Evolutionary conservation across 2,113 vertebrate genomes (phyloP), one percentile per base, ranked within the genome.

Genomic region (Psophia crepitans): DNA sequence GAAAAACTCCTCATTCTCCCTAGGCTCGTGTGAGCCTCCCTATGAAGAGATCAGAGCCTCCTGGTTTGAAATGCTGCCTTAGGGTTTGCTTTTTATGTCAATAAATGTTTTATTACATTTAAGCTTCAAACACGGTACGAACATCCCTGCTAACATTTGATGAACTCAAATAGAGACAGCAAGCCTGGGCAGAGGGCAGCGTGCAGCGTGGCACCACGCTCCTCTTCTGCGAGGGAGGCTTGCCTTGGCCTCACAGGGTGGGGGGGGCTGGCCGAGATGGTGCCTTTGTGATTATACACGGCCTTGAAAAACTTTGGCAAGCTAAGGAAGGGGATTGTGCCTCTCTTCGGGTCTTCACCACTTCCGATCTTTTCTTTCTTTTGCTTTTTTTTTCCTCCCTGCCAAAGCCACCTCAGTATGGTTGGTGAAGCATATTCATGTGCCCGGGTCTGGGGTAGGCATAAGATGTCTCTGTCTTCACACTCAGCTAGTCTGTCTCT

Each of bases 71-170:
- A 92, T 60, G 76, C 77, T 94, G 95, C 96, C 94, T 87, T 90
- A 97, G 93, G 94, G 87, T 93, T 95, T 96, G 84, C 79, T 96
- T 97, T 97, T 95, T 94, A 89, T 95, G 89, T 94, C 95, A 89
- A 94, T 97, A 95, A 97, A 97, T 97, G 89, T 97, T 97, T 97
- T 97, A 97, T 96, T 89, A 61, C 44, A 39, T 90, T 95, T 94
- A 93, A 97, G 94, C 92, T 97, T 97, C 84, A 84, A 93, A 95
- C 63, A 66, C 2, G 0, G 74, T 80, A 82, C 57, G 83, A 90
- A 61, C 81, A 91, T 92, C 84, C 48, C 76, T 95, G 91, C 85
- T 97, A 95, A 90, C 86, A 82, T 95, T 91, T 84, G 84, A 77
- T 86, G 93, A 96, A 82, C 80, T 70, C 56, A 69, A 54, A 54